These are phyloP conservation scores for Pseudachorutes palmiensis DNA, from an alignment of 1,140 invertebrate genomes.

Conservation along the genomic window DNA sequence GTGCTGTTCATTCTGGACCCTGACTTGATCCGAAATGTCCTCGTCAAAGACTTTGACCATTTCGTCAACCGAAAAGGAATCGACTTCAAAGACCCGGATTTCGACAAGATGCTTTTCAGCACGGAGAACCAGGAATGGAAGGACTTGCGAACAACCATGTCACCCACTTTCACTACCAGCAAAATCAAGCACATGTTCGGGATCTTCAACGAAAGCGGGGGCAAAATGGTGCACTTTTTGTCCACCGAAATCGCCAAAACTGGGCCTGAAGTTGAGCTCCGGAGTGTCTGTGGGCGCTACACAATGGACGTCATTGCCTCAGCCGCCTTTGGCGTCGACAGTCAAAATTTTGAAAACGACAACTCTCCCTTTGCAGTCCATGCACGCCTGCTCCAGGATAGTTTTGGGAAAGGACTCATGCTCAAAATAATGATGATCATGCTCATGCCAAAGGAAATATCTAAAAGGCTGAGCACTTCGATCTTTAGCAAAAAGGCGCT, in stretches of 20 bases:
- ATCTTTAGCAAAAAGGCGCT: background rate
- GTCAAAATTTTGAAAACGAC: constrained; percentile 37
- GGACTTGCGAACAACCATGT: constrained; percentile 38
- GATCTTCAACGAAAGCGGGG: constrained; percentile 12
- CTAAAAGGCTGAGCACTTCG: constrained; percentile 7
- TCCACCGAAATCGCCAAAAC: background rate
- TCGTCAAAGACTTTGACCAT: constrained; percentile 48
- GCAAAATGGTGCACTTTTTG: constrained; percentile 14
- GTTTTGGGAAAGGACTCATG: background rate
- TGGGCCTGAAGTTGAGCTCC: constrained; percentile 10
- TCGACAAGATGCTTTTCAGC: constrained; percentile 20
- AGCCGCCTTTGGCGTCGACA: constrained; percentile 47
- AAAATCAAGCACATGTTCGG: constrained; percentile 39
- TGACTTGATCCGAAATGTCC: constrained; percentile 46
- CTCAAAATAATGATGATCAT: constrained; percentile 21
- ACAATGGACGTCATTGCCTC: constrained; percentile 48
- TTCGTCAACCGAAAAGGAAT: constrained; percentile 44
- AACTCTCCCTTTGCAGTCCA: constrained; percentile 32
- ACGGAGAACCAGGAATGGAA: constrained; percentile 38
- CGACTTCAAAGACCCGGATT: constrained; percentile 38
- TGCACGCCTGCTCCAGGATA: background rate
- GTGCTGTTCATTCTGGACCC: constrained; percentile 47
- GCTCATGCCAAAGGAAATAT: background rate
- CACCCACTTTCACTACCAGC: constrained; percentile 40
- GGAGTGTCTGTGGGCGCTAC: constrained; percentile 40